A percentile compares a stretch with the other conserved stretches of the same genome.
Evolutionary conservation across 2,888 invertebrate genomes (phyloP).

Genomic region (Hymenopus coronatus): DNA sequence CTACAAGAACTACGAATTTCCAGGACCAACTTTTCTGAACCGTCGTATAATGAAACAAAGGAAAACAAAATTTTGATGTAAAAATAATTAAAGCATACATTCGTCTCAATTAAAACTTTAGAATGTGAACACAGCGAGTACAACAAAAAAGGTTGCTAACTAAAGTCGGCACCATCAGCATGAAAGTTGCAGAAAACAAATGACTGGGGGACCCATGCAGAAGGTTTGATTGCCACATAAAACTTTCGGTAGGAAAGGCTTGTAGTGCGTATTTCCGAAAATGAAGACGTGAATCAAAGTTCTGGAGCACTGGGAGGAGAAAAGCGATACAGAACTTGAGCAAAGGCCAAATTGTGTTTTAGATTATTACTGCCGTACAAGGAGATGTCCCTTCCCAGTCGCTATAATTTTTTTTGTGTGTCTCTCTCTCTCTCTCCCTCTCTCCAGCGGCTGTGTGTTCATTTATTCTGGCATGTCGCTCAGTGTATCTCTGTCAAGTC

Average conservation of each 20-base stretch:
- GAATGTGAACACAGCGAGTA: not conserved
- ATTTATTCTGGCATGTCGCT: constrained; percentile 2
- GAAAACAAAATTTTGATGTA: not conserved
- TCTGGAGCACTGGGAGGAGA: not conserved
- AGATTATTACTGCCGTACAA: constrained; percentile 15
- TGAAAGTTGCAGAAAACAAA: not conserved
- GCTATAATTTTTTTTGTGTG: not conserved
- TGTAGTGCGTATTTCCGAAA: constrained; percentile 9
- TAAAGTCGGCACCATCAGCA: not conserved
- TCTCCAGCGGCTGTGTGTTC: not conserved
- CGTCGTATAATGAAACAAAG: not conserved
- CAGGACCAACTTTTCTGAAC: not conserved
- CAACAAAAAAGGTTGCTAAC: not conserved
- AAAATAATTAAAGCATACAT: not conserved
- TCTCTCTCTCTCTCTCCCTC: not conserved
- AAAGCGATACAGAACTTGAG: not conserved
- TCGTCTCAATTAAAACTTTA: not conserved
- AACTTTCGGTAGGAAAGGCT: not conserved
- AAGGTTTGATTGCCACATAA: not conserved
- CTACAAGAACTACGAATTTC: not conserved
- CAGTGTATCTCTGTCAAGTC: constrained; percentile 21
- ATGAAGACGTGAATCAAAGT: constrained; percentile 6
- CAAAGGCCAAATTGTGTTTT: constrained; percentile 20
- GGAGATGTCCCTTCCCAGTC: not conserved
- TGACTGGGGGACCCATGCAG: not conserved